A percentile compares a stretch with the other conserved stretches of the same genome.
These are phyloP conservation scores for Carabus problematicus DNA, from an alignment of 2,888 invertebrate genomes.

Conservation along the genomic window DNA sequence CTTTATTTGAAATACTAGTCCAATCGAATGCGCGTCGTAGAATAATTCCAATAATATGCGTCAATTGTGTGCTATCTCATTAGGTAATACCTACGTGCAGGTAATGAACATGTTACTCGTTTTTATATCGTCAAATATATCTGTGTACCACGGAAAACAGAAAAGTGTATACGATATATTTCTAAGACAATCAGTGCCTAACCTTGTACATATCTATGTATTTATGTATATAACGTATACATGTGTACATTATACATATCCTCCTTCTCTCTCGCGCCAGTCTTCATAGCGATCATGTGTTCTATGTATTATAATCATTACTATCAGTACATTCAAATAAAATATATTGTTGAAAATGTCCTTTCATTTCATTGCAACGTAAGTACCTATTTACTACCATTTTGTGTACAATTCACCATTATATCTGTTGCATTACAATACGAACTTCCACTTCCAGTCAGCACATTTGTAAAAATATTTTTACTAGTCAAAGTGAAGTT, in stretches of 20 bases:
- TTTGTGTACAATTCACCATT: neutral
- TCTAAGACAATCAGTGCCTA: slow-evolving; percentile 47
- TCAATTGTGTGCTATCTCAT: slow-evolving; percentile 25
- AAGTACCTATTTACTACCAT: neutral
- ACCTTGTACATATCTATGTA: slow-evolving; percentile 47
- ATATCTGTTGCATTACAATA: too few species aligned
- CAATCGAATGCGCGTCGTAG: slow-evolving; percentile 31
- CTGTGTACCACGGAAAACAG: slow-evolving; percentile 15
- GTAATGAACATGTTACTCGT: neutral
- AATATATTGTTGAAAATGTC: slow-evolving; percentile 33
- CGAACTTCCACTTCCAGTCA: too few species aligned
- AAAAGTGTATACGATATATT: slow-evolving; percentile 45
- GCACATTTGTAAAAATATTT: too few species aligned
- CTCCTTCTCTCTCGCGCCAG: slow-evolving; percentile 24
- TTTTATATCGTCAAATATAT: slow-evolving; percentile 18
- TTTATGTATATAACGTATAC: slow-evolving; percentile 44
- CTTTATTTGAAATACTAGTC: slow-evolving; percentile 35
- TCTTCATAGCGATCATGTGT: slow-evolving; percentile 42
- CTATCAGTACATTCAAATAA: slow-evolving; percentile 37
- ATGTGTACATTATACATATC: slow-evolving; percentile 41
- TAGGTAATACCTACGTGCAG: slow-evolving; percentile 11
- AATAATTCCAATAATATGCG: slow-evolving; percentile 12
- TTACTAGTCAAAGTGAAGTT: too few species aligned
- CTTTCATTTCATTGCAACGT: neutral
- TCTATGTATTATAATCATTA: slow-evolving; percentile 42